Conservation (phyloP, 1,140 invertebrate genomes). For the Schlechtendalia chinensis region DNA sequence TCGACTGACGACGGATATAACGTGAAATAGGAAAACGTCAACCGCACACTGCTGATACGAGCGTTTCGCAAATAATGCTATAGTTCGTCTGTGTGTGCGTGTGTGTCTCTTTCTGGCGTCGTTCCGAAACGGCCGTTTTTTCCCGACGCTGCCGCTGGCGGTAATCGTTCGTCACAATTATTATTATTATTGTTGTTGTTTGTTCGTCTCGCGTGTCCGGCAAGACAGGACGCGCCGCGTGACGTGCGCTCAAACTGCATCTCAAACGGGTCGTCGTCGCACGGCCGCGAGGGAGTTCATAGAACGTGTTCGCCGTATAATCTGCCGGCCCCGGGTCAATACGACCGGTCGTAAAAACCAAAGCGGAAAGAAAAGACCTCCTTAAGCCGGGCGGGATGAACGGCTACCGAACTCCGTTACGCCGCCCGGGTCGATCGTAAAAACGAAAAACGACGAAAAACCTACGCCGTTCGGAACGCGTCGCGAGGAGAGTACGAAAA, state of each 20-base stretch:
- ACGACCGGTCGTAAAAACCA: slow-evolving; percentile 31
- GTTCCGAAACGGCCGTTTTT: not conserved
- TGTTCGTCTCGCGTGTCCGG: not conserved
- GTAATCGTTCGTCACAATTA: not conserved
- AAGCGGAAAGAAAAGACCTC: no score
- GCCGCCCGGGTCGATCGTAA: not conserved
- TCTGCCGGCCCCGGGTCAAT: not conserved
- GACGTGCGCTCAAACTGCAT: no score
- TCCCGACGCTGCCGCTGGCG: not conserved
- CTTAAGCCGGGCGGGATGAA: not conserved
- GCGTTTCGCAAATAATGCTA: not conserved
- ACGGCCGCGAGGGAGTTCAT: not conserved
- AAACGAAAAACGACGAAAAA: not conserved
- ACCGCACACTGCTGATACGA: no score
- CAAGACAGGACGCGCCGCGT: not conserved
- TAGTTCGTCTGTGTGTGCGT: not conserved
- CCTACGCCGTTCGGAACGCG: not conserved
- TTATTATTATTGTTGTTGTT: no score
- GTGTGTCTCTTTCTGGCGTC: not conserved
- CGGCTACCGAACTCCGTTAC: not conserved
- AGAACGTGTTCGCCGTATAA: not conserved
- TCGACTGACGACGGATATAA: no score
- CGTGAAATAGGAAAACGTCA: no score
- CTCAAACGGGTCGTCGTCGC: no score
- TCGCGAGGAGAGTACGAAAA: not conserved